A percentile compares a stretch with the other conserved stretches of the same genome.
Evolutionary conservation across 2,888 invertebrate species (phyloP).

Genomic region (Synanthedon tipuliformis): DNA sequence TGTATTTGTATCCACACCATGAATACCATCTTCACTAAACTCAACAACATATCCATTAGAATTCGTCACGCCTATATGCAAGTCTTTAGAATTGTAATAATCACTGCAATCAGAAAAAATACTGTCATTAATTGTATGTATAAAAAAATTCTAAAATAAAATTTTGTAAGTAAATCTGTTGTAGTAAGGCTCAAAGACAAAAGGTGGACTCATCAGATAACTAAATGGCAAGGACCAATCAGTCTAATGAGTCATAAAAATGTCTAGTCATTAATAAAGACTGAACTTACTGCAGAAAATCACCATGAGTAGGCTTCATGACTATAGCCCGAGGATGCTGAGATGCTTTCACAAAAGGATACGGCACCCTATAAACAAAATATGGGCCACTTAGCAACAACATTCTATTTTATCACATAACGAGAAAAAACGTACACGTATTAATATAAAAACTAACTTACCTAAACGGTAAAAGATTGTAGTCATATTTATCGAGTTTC

Average conservation of each 20-base stretch:
- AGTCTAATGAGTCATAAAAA: not conserved
- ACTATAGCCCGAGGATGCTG: slow-evolving; percentile 85
- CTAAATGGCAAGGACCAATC: no score
- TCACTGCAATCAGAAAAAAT: slow-evolving; percentile 69
- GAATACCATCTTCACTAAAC: slow-evolving; percentile 84
- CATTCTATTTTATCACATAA: slow-evolving; percentile 4
- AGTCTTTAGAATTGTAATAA: slow-evolving; percentile 84
- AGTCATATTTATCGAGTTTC: slow-evolving; percentile 65
- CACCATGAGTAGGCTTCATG: slow-evolving; percentile 88
- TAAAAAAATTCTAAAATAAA: not conserved
- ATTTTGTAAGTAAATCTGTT: no score
- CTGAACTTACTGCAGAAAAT: slow-evolving; percentile 83
- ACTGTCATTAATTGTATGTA: not conserved
- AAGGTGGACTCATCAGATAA: no score
- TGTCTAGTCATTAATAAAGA: not conserved
- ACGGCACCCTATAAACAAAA: slow-evolving; percentile 76
- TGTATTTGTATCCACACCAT: slow-evolving; percentile 61
- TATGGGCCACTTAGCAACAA: slow-evolving; percentile 40
- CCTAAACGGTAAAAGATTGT: slow-evolving; percentile 83
- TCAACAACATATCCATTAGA: slow-evolving; percentile 84
- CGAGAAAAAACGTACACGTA: not conserved
- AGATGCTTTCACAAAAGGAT: slow-evolving; percentile 86
- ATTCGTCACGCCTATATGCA: slow-evolving; percentile 92
- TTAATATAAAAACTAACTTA: slow-evolving; percentile 26
- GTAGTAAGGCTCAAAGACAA: no score